These are phyloP conservation scores for Lordiphosa andalusiaca DNA, from an alignment of 2,888 invertebrate genomes.

Conservation along the genomic window DNA sequence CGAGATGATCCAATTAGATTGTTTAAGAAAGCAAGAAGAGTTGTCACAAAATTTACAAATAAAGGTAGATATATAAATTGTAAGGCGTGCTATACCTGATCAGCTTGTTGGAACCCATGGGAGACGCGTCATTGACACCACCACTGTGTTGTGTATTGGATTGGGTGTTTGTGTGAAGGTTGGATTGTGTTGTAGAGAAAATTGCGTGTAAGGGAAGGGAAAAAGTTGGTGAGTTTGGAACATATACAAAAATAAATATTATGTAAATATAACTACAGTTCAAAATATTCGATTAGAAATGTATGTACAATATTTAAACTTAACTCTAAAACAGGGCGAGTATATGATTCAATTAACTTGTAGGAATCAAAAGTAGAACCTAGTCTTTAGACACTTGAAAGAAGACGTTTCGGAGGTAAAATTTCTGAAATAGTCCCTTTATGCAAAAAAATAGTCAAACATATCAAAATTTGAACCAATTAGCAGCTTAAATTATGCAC, in stretches of 20 bases:
- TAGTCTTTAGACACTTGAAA: no score
- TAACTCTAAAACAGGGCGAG: no score
- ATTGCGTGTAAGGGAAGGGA: constrained; percentile 60
- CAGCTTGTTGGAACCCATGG: constrained; percentile 81
- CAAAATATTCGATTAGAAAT: background rate
- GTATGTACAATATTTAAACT: no score
- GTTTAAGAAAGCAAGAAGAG: constrained; percentile 51
- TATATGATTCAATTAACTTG: no score
- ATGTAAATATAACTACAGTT: background rate
- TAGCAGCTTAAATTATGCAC: no score
- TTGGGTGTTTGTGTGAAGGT: constrained; percentile 36
- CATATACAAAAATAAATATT: background rate
- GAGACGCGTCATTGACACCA: constrained; percentile 80
- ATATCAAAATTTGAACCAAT: no score
- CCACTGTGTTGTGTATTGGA: constrained; percentile 63
- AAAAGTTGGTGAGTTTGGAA: constrained; percentile 56
- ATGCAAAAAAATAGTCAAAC: no score
- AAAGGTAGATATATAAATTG: constrained; percentile 35
- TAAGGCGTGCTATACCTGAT: constrained; percentile 81
- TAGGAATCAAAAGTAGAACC: no score
- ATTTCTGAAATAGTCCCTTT: no score
- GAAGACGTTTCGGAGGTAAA: no score
- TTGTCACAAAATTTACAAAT: constrained; percentile 38
- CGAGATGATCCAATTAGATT: constrained; percentile 54
- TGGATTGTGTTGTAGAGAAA: constrained; percentile 47